Conservation (phyloP, 2,113 vertebrate genomes). For the Sapajus apella region DNA sequence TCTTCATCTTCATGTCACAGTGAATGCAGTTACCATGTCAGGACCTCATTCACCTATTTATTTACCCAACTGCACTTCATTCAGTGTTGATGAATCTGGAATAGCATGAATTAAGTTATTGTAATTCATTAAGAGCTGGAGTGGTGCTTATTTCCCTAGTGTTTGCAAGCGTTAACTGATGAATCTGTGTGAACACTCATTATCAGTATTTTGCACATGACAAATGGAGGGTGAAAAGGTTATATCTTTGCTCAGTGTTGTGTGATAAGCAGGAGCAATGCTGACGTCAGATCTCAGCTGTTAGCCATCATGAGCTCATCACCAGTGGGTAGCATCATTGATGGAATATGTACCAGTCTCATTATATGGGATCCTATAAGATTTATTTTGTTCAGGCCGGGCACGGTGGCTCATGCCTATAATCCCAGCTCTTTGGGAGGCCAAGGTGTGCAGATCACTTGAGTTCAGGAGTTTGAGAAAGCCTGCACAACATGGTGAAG, state of each 20-base stretch:
- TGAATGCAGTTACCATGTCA: slow-evolving; percentile 12
- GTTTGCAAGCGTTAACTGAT: slow-evolving; percentile 53
- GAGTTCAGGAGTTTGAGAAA: too few species aligned
- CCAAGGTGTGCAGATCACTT: too few species aligned
- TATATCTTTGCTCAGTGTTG: slow-evolving; percentile 35
- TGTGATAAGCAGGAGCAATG: slow-evolving; percentile 1
- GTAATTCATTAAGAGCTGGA: slow-evolving; percentile 46
- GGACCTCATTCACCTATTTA: slow-evolving; percentile 46
- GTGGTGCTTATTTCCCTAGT: slow-evolving; percentile 30
- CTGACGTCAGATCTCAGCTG: slow-evolving; percentile 49
- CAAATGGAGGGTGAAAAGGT: slow-evolving; percentile 44
- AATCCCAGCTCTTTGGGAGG: too few species aligned
- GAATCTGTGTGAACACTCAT: slow-evolving; percentile 26
- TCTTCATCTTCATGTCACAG: neutral
- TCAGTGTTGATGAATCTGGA: slow-evolving; percentile 33
- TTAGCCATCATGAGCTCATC: slow-evolving; percentile 32
- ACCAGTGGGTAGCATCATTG: neutral
- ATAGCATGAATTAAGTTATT: slow-evolving; percentile 43
- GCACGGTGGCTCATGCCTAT: too few species aligned
- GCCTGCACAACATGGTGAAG: too few species aligned
- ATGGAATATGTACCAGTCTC: neutral
- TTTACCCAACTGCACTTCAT: slow-evolving; percentile 33
- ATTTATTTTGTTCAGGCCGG: neutral
- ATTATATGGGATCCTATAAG: neutral
- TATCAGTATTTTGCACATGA: slow-evolving; percentile 39